phyloP scores from a whole-genome alignment of 1,140 invertebrate species.

The Kradibia gibbosae region DNA sequence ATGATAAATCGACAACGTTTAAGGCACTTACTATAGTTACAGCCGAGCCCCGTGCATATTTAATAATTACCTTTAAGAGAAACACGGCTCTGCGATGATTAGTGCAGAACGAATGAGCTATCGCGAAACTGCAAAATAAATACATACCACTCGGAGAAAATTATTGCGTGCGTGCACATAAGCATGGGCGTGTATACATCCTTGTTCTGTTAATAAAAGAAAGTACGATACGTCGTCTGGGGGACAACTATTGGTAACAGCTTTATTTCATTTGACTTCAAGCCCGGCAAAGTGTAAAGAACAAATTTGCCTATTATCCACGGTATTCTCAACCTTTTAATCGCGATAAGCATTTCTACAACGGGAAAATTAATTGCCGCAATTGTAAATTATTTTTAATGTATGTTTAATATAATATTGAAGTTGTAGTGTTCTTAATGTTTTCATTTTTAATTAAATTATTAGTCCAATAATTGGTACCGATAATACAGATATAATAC shows the following conservation, averaged over 20 bases:
- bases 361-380: too few species aligned
- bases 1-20: neutral
- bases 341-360: neutral
- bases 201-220: neutral
- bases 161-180: slow-evolving; percentile 4
- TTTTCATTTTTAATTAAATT: too few species aligned
- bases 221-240: slow-evolving; percentile 1
- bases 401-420: too few species aligned
- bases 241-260: neutral
- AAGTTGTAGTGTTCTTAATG: too few species aligned
- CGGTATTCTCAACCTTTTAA: neutral
- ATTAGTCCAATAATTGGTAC: too few species aligned
- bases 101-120: neutral
- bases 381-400: too few species aligned
- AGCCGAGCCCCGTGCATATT: neutral
- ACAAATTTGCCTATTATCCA: neutral
- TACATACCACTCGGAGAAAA: slow-evolving; percentile 19
- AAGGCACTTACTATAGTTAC: neutral
- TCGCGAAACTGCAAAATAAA: slow-evolving; percentile 32
- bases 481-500: too few species aligned
- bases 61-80: neutral
- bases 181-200: neutral
- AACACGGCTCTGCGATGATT: neutral
- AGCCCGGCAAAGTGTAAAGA: neutral
- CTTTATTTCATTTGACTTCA: neutral